These are phyloP conservation scores for Karalla daura DNA, from an alignment of 2,797 vertebrate species.

Conservation along the genomic window DNA sequence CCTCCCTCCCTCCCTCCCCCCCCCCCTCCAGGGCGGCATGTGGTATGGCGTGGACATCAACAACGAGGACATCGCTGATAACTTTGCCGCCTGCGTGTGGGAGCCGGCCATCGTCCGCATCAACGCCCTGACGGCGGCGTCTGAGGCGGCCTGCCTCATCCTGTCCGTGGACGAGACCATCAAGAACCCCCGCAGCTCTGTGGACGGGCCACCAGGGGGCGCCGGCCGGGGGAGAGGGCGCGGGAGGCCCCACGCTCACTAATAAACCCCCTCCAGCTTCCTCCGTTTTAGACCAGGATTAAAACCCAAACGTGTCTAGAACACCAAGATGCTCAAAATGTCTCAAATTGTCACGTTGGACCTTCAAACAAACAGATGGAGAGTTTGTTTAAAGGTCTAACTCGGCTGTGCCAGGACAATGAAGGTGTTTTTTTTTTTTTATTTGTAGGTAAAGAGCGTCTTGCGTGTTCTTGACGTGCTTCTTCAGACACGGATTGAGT, in stretches of 20 bases:
- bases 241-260: conserved; percentile 87
- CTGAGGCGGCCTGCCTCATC: conserved; percentile 95
- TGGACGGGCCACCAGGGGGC: conserved; percentile 79
- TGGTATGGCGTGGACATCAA: conserved; percentile 97
- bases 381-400: too few species aligned
- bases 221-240: conserved; percentile 86
- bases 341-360: not conserved
- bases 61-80: conserved; percentile 96
- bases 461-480: too few species aligned
- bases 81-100: conserved; percentile 93
- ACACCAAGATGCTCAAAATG: not conserved
- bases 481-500: not conserved
- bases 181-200: conserved; percentile 91
- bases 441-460: not conserved
- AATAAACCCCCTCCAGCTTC: too few species aligned
- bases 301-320: conserved; percentile 40
- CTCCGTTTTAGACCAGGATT: conserved; percentile 29
- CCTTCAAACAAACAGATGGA: not conserved
- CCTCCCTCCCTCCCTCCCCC: too few species aligned
- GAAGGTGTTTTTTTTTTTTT: not conserved
- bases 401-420: too few species aligned
- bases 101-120: conserved; percentile 94
- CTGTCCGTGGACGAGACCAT: conserved; percentile 97
- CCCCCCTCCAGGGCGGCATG: conserved; percentile 85
- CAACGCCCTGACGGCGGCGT: conserved; percentile 94